phyloP scores from a whole-genome alignment of 2,888 invertebrate species.

The Miltochrista miniata region DNA sequence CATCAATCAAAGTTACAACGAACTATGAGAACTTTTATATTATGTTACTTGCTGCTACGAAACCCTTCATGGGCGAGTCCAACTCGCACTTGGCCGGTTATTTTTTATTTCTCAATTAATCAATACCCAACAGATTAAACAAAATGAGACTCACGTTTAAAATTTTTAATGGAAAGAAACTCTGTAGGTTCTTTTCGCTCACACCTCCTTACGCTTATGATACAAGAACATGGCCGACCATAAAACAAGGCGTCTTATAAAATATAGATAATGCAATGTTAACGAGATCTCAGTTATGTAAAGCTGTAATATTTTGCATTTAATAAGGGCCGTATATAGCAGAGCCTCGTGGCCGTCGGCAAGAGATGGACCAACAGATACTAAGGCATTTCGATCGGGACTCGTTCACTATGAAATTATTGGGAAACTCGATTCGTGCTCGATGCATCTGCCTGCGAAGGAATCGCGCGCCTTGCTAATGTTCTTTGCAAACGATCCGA shows the following conservation, averaged over 20 bases:
- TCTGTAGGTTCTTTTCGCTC: not conserved
- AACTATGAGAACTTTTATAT: too few relatives aligned
- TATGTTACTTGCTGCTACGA: too few relatives aligned
- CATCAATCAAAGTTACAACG: too few relatives aligned
- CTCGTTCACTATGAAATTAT: conserved; percentile 78
- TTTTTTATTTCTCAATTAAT: too few relatives aligned
- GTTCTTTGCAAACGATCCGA: conserved; percentile 67
- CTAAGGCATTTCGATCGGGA: conserved; percentile 59
- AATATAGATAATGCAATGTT: conserved; percentile 74
- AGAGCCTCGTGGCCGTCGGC: conserved; percentile 69
- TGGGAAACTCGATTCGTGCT: conserved; percentile 78
- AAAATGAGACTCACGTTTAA: too few relatives aligned
- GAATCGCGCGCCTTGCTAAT: conserved; percentile 57
- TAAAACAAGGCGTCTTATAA: conserved; percentile 59
- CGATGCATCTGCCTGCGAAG: conserved; percentile 70
- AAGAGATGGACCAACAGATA: conserved; percentile 69
- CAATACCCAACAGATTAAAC: not conserved
- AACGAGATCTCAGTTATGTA: conserved; percentile 75
- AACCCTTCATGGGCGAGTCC: too few relatives aligned
- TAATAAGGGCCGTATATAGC: conserved; percentile 72
- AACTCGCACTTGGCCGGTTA: too few relatives aligned
- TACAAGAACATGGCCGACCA: conserved; percentile 32
- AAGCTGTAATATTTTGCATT: conserved; percentile 78
- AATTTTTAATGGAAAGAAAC: too few relatives aligned
- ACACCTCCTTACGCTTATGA: conserved; percentile 16